Conservation (phyloP, 1,140 invertebrate species). For the Metaphire vulgaris region DNA sequence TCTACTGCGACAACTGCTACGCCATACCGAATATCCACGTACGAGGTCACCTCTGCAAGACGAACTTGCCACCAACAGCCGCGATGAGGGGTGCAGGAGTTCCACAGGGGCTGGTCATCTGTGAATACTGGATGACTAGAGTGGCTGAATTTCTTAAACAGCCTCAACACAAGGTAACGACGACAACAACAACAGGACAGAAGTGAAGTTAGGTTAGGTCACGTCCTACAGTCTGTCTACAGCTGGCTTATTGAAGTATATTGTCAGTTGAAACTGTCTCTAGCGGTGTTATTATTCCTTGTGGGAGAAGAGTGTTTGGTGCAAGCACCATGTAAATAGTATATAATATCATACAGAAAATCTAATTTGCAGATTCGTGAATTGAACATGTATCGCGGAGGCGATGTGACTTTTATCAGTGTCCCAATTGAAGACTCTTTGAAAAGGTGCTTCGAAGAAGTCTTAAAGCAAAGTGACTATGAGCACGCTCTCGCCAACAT, state of each 20-base stretch:
- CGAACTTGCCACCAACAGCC: conserved; percentile 80
- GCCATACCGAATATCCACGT: conserved; percentile 64
- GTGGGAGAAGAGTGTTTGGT: too few species aligned
- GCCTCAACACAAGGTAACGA: conserved; percentile 4
- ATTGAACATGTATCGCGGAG: conserved; percentile 15
- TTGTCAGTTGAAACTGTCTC: too few species aligned
- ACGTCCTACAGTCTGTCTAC: too few species aligned
- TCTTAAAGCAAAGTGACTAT: conserved; percentile 3
- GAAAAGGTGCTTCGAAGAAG: neutral
- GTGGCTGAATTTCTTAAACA: conserved; percentile 57
- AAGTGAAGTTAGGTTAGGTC: too few species aligned
- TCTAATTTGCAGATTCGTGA: neutral
- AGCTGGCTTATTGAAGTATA: too few species aligned
- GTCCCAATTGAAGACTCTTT: neutral
- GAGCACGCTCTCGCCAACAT: neutral
- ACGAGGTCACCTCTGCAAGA: conserved; percentile 67
- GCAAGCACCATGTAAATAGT: neutral
- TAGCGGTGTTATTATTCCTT: too few species aligned
- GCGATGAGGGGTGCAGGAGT: conserved; percentile 65
- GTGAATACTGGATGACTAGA: conserved; percentile 69
- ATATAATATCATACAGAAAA: neutral
- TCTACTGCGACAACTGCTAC: conserved; percentile 52
- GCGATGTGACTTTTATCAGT: neutral
- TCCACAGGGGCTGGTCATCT: conserved; percentile 34
- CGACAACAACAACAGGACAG: too few species aligned